phyloP scores from a whole-genome alignment of 2,888 invertebrate species.

The Gymnoscelis rufifasciata region DNA sequence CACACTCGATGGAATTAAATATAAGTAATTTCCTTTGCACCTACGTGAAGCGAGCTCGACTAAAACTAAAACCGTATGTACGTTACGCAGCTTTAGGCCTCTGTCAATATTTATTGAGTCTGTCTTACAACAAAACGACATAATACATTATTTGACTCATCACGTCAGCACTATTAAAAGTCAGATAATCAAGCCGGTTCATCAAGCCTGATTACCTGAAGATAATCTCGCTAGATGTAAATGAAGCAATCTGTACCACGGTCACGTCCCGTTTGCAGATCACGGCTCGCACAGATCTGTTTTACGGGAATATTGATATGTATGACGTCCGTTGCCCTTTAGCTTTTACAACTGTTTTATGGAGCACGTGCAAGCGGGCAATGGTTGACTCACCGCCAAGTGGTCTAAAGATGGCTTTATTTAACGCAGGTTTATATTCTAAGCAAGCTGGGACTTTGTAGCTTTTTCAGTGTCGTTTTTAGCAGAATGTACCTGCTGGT shows the following conservation, averaged over 20 bases:
- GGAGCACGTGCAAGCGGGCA: constrained; percentile 21
- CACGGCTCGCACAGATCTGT: constrained; percentile 26
- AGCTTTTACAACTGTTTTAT: constrained; percentile 21
- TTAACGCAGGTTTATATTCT: constrained; percentile 14
- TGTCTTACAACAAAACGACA: too few relatives aligned
- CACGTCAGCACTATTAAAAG: constrained; percentile 24
- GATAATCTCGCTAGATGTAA: constrained; percentile 43
- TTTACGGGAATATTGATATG: constrained; percentile 28
- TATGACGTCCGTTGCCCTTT: constrained; percentile 31
- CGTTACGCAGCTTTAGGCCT: too few relatives aligned
- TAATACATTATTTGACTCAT: constrained; percentile 4
- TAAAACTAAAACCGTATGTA: too few relatives aligned
- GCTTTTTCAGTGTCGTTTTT: too few relatives aligned
- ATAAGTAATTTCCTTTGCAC: too few relatives aligned
- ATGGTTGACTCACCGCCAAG: constrained; percentile 19
- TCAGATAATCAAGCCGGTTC: constrained; percentile 33
- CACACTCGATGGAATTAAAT: too few relatives aligned
- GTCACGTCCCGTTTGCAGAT: constrained; percentile 53
- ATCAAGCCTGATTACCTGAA: constrained; percentile 40
- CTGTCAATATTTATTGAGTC: too few relatives aligned
- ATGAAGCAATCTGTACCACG: constrained; percentile 42
- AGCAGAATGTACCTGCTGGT: too few relatives aligned
- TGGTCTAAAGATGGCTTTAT: constrained; percentile 31
- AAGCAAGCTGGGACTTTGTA: not conserved
- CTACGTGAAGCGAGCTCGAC: too few relatives aligned